Base-by-base conservation (phyloP, 2,113 vertebrate genomes). In the Myrmecophaga tridactyla region DNA sequence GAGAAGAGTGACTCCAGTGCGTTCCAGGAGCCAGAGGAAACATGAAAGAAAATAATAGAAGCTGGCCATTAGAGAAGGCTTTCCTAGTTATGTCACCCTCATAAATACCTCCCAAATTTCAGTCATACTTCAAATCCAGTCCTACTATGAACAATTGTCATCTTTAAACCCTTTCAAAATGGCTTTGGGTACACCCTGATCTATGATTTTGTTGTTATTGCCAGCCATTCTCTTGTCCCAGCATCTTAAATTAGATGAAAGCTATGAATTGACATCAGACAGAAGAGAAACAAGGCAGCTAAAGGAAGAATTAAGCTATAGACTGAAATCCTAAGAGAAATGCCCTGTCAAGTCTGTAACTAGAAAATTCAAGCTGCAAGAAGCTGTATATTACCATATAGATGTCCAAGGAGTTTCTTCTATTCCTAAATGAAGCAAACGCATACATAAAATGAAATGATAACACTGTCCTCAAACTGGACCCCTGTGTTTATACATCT, bases 301-400 rank as follows among this genome's bases (percentile, higher is more conserved):
- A 93, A 67, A 70, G 80, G 70, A 92, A 81, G 23, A 67, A 34
- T 78, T 86, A 89, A 60, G 69, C 51, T 86, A 17, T 76, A 85
- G 72, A 87, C 17, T 46, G 75, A 96, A 97, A 29, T 63, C 94
- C 86, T 95, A 75, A 11, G 70, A 97, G 97, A 98, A 98, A 97
- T 97, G 72, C 31, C 9, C 36, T 96, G 72, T 96, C 94, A 96
- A 93, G n/a, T 82, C 6, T 94, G 56, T 18, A 94, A 36, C 48
- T 96, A 96, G 92, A n/a, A 93, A 91, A 97, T 58, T 25, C 23
- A 94, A 93, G 56, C 5, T 23, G 51, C 15, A 51, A 4, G 0
- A 87, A 86, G 34, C 69, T 89, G 1, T 17, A 48, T 90, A 60
- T 69, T 43, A 72, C 78, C 81, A 2, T 76, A 29, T 0, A 0